Conservation (phyloP, 2,113 vertebrate species). For the Eretmochelys imbricata region DNA sequence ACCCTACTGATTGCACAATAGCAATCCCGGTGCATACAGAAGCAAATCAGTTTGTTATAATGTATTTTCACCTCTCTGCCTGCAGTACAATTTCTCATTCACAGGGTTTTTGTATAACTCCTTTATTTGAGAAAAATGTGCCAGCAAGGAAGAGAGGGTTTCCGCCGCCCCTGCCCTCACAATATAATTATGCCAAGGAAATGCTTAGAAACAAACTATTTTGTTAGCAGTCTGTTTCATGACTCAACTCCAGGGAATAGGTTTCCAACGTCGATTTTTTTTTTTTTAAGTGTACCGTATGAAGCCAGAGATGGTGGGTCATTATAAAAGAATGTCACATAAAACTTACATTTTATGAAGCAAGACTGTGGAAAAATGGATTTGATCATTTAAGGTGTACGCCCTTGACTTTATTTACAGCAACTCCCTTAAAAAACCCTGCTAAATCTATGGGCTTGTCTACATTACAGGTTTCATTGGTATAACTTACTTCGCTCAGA, state of each 20-base stretch:
- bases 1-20: background rate
- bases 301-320: background rate
- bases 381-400: constrained; percentile 2
- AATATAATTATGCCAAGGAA: background rate
- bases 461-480: background rate
- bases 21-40: background rate
- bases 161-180: background rate
- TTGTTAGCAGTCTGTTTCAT: constrained; percentile 17
- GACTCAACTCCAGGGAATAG: background rate
- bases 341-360: background rate
- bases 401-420: background rate
- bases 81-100: constrained; percentile 3
- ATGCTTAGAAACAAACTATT: background rate
- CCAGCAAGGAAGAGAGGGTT: constrained; percentile 32
- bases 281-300: background rate
- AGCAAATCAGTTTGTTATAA: constrained; percentile 7
- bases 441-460: background rate
- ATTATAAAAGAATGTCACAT: background rate
- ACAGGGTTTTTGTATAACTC: constrained; percentile 1
- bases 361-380: constrained; percentile 2
- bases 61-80: background rate
- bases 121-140: constrained; percentile 1
- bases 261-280: background rate
- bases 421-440: background rate
- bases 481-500: background rate